These are phyloP conservation scores for Bombus superbus DNA, from an alignment of 1,140 invertebrate genomes.

Conservation along the genomic window DNA sequence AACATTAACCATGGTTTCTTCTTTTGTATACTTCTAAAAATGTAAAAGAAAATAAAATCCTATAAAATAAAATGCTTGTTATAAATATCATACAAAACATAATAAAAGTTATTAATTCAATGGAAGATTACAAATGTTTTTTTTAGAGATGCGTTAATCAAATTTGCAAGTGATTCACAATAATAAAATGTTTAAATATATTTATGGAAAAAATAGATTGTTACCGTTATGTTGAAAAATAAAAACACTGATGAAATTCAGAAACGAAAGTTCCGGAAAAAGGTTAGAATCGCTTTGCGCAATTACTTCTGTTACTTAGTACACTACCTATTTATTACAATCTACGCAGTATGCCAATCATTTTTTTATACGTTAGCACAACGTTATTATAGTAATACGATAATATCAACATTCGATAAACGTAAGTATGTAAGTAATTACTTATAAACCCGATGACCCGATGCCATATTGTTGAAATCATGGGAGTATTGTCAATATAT, in stretches of 20 bases:
- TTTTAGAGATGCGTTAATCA: neutral
- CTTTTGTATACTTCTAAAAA: conserved; percentile 33
- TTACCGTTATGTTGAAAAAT: conserved; percentile 29
- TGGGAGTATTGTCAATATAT: conserved; percentile 23
- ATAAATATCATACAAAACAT: neutral
- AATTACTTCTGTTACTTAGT: neutral
- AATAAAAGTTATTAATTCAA: neutral
- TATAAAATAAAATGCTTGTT: neutral
- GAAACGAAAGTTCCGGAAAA: neutral
- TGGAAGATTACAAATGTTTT: neutral
- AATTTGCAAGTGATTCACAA: neutral
- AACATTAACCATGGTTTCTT: conserved; percentile 68
- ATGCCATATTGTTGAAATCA: conserved; percentile 51
- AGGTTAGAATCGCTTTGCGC: conserved; percentile 12
- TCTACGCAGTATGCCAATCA: neutral
- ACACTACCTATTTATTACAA: neutral
- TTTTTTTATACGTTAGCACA: neutral
- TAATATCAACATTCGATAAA: conserved; percentile 9
- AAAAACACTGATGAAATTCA: conserved; percentile 6
- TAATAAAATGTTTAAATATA: neutral
- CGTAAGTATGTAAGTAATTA: neutral
- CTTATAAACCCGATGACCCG: neutral
- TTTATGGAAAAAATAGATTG: neutral
- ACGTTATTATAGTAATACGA: conserved; percentile 15
- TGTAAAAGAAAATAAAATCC: neutral